Conservation (phyloP, 2,113 vertebrate genomes). For the Phrynosoma blainvillii region DNA sequence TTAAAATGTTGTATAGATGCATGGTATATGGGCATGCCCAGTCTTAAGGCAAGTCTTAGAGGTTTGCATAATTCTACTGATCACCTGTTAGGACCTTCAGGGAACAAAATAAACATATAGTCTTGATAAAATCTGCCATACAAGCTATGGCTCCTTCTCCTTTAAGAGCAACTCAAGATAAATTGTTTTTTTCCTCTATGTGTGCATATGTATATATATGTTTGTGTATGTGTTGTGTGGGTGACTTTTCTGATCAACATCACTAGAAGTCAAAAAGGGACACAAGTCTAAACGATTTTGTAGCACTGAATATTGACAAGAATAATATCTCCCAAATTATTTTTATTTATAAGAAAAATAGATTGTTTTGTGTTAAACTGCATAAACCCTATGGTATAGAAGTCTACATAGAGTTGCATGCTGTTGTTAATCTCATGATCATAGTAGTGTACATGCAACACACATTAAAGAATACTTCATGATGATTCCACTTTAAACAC, state of each 20-base stretch:
- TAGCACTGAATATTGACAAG: constrained; percentile 6
- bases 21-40: constrained; percentile 10
- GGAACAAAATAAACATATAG: constrained; percentile 9
- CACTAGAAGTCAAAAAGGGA: background rate
- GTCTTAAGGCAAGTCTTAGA: constrained; percentile 25
- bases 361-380: background rate
- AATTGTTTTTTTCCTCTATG: background rate
- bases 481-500: background rate
- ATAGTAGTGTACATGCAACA: accelerated
- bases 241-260: background rate
- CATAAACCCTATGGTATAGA: background rate
- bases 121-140: background rate
- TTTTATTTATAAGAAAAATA: background rate
- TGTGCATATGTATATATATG: background rate
- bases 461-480: background rate
- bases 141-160: background rate
- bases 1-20: constrained; percentile 4
- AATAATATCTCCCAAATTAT: background rate
- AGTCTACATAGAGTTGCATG: background rate
- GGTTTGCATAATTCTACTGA: constrained; percentile 36
- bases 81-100: constrained; percentile 19
- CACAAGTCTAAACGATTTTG: background rate
- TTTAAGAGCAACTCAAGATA: too few relatives aligned
- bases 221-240: too few relatives aligned
- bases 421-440: background rate